Conservation (phyloP, 2,888 invertebrate species). For the Coenonympha glycerion region DNA sequence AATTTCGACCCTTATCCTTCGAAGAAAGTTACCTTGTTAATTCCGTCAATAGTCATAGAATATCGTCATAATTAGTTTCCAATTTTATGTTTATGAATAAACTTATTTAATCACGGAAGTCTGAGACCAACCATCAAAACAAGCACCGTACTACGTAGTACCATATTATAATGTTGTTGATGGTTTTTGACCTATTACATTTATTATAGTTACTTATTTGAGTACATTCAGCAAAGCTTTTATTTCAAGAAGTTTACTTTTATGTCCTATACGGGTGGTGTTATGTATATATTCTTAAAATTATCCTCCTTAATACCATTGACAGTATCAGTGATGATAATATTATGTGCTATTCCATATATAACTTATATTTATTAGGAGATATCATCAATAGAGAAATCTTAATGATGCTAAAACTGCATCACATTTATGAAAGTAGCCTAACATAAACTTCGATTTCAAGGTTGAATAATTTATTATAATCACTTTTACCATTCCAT, state of each 20-base stretch:
- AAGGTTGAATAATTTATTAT: no score
- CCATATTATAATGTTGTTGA: background rate
- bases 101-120: constrained; percentile 4
- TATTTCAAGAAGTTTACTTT: background rate
- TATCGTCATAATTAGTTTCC: constrained; percentile 3
- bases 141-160: background rate
- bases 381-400: no score
- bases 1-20: background rate
- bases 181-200: background rate
- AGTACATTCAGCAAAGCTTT: background rate
- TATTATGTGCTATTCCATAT: no score
- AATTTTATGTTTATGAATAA: constrained; percentile 5
- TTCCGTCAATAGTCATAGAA: background rate
- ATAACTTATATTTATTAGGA: no score
- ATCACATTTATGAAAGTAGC: no score
- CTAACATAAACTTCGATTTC: no score
- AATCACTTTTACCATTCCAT: background rate
- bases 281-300: no score
- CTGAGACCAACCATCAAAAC: constrained; percentile 10
- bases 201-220: background rate
- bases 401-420: no score
- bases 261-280: no score
- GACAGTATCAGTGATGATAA: no score
- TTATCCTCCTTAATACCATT: no score
- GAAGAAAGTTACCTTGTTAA: background rate